Base-by-base conservation (phyloP, 2,888 invertebrate genomes). In the Deroplatys truncata region DNA sequence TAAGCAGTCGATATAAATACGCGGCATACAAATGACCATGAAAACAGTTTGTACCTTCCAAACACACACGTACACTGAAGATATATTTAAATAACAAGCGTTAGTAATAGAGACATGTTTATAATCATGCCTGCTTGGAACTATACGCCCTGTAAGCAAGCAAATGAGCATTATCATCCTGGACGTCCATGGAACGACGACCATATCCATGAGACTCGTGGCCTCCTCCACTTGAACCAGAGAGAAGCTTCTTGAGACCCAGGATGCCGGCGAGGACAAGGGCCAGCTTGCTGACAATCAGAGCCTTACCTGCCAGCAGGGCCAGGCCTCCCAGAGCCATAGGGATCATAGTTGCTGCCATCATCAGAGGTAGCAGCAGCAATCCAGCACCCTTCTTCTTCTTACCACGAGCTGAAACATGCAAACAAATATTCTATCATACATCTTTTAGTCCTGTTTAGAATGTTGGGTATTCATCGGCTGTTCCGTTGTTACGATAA, bases 251-350 rank as follows among this genome's bases (percentile, higher is more conserved):
- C 94, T 97, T 98, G 93, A 98, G 94, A 5, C 97, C 98, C 91
- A 98, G 97, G 92, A 98, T 97, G 91, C 89, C 97, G 90, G 98
- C 97, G 88, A 98, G 94, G 0, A 97, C 97, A 89, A 98, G 93
- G 0, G 98, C 98, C 91, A 98, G 93, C 92, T 98, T 98, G 91
- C 97, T 97, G 86, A 98, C 97, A 92, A 98, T 97, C 91, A 98
- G 93, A 84, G 98, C 98, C 93, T 98, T 98, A 91, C 98, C 98
- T 84, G 98, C 97, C 89, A 98, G 93, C 88, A 98, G 94, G 29
- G 97, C 97, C 43, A 98, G 93, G 15, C 97, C 97, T 90, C 97
- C 98, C 90, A 97, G 96, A 4, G 97, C 97, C 88, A 98, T 94
- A 9, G 98, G 98, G 84, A 98, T 96, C 93, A 98, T 94, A 92